Base-by-base conservation (phyloP, 2,888 invertebrate genomes). In the Dusona sp. region DNA sequence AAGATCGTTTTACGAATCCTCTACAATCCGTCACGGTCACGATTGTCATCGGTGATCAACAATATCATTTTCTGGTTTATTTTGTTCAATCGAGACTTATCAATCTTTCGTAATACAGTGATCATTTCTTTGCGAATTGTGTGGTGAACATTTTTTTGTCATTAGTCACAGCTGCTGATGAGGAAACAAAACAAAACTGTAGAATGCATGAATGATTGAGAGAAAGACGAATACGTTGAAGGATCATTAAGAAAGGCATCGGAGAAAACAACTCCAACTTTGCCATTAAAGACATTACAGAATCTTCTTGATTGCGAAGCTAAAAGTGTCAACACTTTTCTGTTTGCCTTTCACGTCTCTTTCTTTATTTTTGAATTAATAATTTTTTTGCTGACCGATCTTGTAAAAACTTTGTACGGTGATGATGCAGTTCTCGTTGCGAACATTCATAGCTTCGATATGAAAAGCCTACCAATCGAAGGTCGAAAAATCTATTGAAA, bases 401-500 rank as follows among this genome's bases (percentile, higher is more conserved):
- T 4, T 4, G 16, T n/a, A 42, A 48, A 48, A n/a, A 48, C n/a
- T n/a, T 48, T n/a, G 48, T 48, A 48, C 48, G 1, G 4, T 19
- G 48, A 48, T 7, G 7, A n/a, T 19, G 48, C 6, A 48, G 48
- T 3, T 6, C 48, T 61, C 13, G 61, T 61, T 29, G 13, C 6
- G 6, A 8, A 57, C 25, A 11, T 11, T 57, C 16, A 4, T 36
- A 8, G 25, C 11, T 19, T 25, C 90, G 87, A 89, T 13, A 77
- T n/a, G 91, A 91, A 88, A 67, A 25, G 36, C 54, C 9, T 57
- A 29, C 68, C 81, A 90, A 85, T 85, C 90, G 91, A 92, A 91
- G 91, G 91, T 90, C 90, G 65, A 57, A 51, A 22, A 57, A 38
- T 36, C 36, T 33, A 54, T 54, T 7, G 38, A 57, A 29, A 57